Base-by-base conservation (phyloP, 2,888 invertebrate genomes). In the Matsumyia berberina region DNA sequence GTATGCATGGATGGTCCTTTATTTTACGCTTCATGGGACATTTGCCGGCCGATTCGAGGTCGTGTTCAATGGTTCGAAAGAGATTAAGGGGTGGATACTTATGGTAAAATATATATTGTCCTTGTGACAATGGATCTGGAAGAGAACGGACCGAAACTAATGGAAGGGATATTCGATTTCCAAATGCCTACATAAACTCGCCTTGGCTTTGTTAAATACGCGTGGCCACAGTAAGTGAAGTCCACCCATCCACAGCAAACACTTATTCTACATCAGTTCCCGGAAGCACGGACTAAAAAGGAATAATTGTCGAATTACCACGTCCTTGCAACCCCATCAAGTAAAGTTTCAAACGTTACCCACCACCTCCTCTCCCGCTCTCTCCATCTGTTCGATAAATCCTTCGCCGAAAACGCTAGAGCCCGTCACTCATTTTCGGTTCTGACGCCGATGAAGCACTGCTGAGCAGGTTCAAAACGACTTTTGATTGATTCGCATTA, bases 401-500 rank as follows among this genome's bases (percentile, higher is more conserved):
- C 83, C 83, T 73, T 83, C 62, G 55, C 66, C 57, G 15, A 58
- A 74, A 85, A 62, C 64, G 74, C 67, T 55, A 73, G 62, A 67
- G 35, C 37, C 79, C 70, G 74, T 58, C 85, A 85, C 42, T 80
- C 85, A 76, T 70, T 69, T 64, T 74, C n/a, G 31, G 17, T 37
- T 58, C 70, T 66, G 74, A 64, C 64, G 42, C 58, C 60, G 55
- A 76, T 60, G 35, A 70, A 76, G 70, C 74, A 66, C 53, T 70
- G 64, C 42, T 60, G 70, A 76, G 60, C 69, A 80, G 80, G 74
- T 85, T 76, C 69, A 74, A 73, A 85, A 69, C 58, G 85, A 85
- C 80, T 85, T 85, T 80, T 80, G 85, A 85, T 80, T 85, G 85
- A 85, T 85, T 85, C 74, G 70, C 64, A 76, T 85, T 85, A 85